Base-by-base conservation (phyloP, 2,113 vertebrate genomes). In the Clarias magur region DNA sequence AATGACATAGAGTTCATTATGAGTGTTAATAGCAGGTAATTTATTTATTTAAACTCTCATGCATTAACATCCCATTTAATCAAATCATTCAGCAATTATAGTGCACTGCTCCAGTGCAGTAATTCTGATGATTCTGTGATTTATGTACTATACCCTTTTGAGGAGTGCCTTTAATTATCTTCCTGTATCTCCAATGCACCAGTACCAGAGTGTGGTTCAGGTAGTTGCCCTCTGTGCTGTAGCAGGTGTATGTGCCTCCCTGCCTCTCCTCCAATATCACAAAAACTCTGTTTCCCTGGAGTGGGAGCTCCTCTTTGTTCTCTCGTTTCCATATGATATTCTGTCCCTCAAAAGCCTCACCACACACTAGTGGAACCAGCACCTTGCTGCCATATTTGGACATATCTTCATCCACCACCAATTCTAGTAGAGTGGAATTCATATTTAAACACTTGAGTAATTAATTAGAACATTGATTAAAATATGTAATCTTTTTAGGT, bases 141-240 rank as follows among this genome's bases (percentile, higher is more conserved):
- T 4, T 56, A 13, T 70, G 17, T 34, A 73, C 63, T 63, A 16
- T 88, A 91, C 90, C 90, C 88, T 88, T 80, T 38, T 87, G 82
- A 75, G 82, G 81, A n/a, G 76, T 88, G n/a, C 68, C 82, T 60
- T 57, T 86, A 11, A 91, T 83, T 72, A 91, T 88, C 59, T 89
- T 91, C 84, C 70, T 87, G 48, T 75, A 85, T 21, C 59, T 34
- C 82, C 81, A 88, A 30, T 79, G 87, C 53, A 90, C 86, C 88
- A 91, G 73, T 12, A 91, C 91, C 53, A 91, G 83, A 7, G 90
- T 91, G 84, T 91, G 85, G 65, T 91, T 91, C 9, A 91, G 90
- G 57, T 84, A 59, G 9, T 87, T 73, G 3, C 86, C 88, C 0
- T 80, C 65, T 27, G 25, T 83, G 86, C 54, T 70, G 56, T 88